Evolutionary conservation across 2,113 vertebrate species (phyloP).

Genomic region (Rhea americana): DNA sequence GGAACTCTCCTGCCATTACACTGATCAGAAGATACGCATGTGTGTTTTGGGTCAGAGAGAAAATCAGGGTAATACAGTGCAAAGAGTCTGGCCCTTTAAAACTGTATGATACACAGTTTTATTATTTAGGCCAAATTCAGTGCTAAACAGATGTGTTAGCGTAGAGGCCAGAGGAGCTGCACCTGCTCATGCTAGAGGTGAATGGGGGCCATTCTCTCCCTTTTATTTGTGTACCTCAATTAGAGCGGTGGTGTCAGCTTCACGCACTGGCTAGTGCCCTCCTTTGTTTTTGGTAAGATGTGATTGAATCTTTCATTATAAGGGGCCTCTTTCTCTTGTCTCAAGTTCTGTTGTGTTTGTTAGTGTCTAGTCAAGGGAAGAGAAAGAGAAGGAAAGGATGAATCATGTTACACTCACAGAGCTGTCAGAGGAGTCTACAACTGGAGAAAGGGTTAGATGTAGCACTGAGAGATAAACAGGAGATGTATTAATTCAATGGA

Average conservation of each 20-base stretch:
- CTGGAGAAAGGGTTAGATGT: background rate
- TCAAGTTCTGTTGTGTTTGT: conserved; percentile 42
- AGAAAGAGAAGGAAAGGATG: conserved; percentile 35
- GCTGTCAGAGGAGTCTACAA: conserved; percentile 1
- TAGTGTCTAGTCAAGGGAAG: conserved; percentile 55
- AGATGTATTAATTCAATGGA: conserved; percentile 38
- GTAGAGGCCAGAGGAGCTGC: background rate
- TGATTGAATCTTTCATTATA: conserved; percentile 15
- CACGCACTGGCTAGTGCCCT: background rate
- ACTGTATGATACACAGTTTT: accelerated
- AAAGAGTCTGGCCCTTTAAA: background rate
- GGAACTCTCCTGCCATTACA: background rate
- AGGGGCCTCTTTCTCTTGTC: conserved; percentile 33
- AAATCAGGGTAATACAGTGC: background rate
- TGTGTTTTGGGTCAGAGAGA: background rate
- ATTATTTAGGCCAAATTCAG: background rate
- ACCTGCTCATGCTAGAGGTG: background rate
- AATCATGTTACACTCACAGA: conserved; percentile 40
- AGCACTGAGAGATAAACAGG: conserved; percentile 26
- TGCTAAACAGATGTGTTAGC: background rate
- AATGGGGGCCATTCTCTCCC: background rate
- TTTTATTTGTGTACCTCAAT: background rate
- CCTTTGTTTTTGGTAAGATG: conserved; percentile 29
- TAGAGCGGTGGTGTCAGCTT: background rate
- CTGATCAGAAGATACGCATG: accelerated